Base-by-base conservation (phyloP, 2,888 invertebrate species). In the Tribolium freemani region DNA sequence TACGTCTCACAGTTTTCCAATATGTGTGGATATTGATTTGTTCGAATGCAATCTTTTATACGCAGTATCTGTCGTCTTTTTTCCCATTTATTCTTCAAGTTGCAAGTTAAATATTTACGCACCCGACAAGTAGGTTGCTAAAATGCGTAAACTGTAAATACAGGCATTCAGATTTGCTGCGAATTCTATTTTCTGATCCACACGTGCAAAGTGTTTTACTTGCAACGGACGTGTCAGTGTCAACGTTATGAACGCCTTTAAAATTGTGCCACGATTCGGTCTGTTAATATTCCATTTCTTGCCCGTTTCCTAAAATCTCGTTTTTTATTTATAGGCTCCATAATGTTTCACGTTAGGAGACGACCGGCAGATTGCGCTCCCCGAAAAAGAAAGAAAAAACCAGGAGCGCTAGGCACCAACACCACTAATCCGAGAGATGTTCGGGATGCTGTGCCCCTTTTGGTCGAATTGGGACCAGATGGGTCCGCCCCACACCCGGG, bases 311-410 rank as follows among this genome's bases (percentile, higher is more conserved):
- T 26, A 5, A 26, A 26, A 26, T 10, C 53, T 10, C 9, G 31
- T 5, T 58, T 58, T 10, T 20, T 21, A 16, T 53, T 53, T 16
- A 16, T 21, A 96, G 97, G 97, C 87, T 96, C 96, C 83, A 95
- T 98, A 85, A 98, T 97, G 94, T 98, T 98, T 87, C 98, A 98
- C 88, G 96, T 98, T 86, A 91, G 97, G 84, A 91, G 96, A 85
- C 91, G 97, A 84, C 96, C 98, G 79, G 94, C 95, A 58, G 97
- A 97, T 86, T 93, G 94, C 82, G 96, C 95, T 76, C 91, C 96
- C 74, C 93, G 96, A 79, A 92, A 96, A 80, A 95, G 97, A 90
- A 97, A 97, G 90, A 93, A 93, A 86, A 90, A 91, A 84, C 88
- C 89, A 66, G 89, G 90, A 10, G 88, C 88, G 13, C 79, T 86